Evolutionary conservation across 2,113 vertebrate species (phyloP).

Genomic region (Catharus fuscescens): DNA sequence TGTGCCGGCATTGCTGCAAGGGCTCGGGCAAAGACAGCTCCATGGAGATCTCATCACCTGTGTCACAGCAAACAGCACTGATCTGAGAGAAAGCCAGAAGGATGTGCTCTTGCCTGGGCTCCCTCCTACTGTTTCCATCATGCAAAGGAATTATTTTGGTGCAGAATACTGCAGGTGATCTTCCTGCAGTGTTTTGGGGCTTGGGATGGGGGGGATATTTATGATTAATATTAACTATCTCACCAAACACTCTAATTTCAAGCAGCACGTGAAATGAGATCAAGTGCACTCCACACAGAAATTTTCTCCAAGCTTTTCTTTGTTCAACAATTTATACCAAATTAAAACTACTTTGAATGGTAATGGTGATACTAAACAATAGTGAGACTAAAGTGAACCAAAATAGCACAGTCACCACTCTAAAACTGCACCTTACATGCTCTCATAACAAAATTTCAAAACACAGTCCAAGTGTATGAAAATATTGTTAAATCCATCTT

Average conservation of each 20-base stretch:
- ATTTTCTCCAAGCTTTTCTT: background rate
- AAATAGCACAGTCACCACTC: background rate
- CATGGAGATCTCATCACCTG: fast-evolving
- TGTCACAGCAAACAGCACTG: background rate
- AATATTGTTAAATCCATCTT: background rate
- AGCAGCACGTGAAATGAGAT: background rate
- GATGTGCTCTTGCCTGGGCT: background rate
- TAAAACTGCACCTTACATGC: background rate
- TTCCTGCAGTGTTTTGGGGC: background rate
- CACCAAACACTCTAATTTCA: background rate
- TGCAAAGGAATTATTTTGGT: background rate
- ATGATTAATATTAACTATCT: background rate
- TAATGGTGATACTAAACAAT: background rate
- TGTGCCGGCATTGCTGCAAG: background rate
- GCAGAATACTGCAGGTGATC: background rate
- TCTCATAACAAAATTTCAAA: background rate
- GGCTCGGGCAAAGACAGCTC: fast-evolving
- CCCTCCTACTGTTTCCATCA: background rate
- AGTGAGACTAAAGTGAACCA: background rate
- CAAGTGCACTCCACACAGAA: background rate
- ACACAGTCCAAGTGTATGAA: background rate
- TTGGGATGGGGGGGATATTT: fast-evolving
- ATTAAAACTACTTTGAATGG: background rate
- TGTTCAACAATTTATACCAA: background rate
- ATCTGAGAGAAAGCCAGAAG: background rate